phyloP scores from a whole-genome alignment of 1,140 invertebrate species.

The Psix sp. region DNA sequence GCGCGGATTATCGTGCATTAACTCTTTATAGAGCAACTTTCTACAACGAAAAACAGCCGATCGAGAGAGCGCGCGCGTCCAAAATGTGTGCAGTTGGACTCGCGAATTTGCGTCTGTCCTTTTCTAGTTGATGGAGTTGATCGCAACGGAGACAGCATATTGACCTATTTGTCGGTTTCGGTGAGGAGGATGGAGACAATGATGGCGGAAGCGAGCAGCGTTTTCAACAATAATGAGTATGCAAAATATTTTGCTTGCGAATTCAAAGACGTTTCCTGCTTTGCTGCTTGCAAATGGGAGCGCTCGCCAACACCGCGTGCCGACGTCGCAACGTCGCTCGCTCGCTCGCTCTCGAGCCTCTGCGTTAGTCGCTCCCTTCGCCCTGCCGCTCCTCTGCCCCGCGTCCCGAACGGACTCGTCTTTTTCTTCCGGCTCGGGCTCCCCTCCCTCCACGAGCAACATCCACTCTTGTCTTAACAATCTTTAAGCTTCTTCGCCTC shows the following conservation, averaged over 20 bases:
- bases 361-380: conserved; percentile 1
- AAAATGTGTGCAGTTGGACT: no score
- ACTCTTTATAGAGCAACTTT: no score
- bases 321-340: conserved; percentile 24
- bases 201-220: conserved; percentile 2
- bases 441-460: conserved; percentile 7
- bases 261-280: conserved; percentile 8
- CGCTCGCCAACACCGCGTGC: conserved; percentile 23
- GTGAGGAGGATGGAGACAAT: background rate
- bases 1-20: conserved; percentile 52
- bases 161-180: no score
- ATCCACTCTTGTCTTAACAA: conserved; percentile 25
- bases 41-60: no score
- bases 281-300: conserved; percentile 36
- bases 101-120: no score
- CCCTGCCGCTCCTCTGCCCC: conserved; percentile 1
- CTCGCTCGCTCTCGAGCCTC: conserved; percentile 13
- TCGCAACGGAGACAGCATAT: no score
- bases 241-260: conserved; percentile 2
- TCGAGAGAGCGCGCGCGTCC: no score
- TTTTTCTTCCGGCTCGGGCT: conserved; percentile 33
- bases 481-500: conserved; percentile 10
- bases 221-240: no score
- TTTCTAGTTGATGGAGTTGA: no score
- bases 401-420: conserved; percentile 20